Evolutionary conservation across 2,888 invertebrate genomes (phyloP).

Genomic region (Trichopoda pennipes): DNA sequence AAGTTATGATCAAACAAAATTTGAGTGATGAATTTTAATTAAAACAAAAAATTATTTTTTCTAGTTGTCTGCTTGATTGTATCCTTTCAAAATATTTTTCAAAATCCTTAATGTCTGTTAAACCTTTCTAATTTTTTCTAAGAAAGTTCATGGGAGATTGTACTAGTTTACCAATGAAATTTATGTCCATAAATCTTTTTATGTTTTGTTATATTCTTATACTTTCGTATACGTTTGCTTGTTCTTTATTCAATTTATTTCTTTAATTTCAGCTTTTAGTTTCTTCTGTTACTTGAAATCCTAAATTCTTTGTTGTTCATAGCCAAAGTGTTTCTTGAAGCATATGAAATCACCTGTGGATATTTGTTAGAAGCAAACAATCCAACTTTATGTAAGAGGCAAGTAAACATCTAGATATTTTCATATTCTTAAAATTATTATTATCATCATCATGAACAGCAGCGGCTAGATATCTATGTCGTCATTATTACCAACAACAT

Average conservation of each 20-base stretch:
- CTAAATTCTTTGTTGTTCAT: neutral
- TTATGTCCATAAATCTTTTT: slow-evolving; percentile 1
- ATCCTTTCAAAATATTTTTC: slow-evolving; percentile 7
- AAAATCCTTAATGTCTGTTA: slow-evolving; percentile 33
- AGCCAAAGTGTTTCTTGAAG: slow-evolving; percentile 47
- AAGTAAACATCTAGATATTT: slow-evolving; percentile 30
- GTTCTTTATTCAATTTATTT: slow-evolving; percentile 41
- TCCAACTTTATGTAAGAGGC: slow-evolving; percentile 35
- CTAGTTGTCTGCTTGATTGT: neutral
- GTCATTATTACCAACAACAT: slow-evolving; percentile 20
- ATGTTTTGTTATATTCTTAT: neutral
- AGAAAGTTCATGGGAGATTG: slow-evolving; percentile 53
- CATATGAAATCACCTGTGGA: slow-evolving; percentile 57
- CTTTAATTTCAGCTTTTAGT: slow-evolving; percentile 34
- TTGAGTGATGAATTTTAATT: slow-evolving; percentile 18
- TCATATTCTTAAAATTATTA: slow-evolving; percentile 17
- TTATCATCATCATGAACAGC: slow-evolving; percentile 1
- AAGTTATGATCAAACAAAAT: slow-evolving; percentile 10
- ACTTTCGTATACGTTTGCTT: neutral
- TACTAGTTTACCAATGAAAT: neutral
- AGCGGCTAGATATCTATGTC: neutral
- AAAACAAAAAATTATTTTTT: neutral
- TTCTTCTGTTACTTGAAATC: neutral
- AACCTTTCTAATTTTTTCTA: slow-evolving; percentile 56
- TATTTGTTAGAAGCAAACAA: slow-evolving; percentile 54